These are phyloP conservation scores for Cephus sareptanus DNA, from an alignment of 2,888 invertebrate species.

Conservation along the genomic window DNA sequence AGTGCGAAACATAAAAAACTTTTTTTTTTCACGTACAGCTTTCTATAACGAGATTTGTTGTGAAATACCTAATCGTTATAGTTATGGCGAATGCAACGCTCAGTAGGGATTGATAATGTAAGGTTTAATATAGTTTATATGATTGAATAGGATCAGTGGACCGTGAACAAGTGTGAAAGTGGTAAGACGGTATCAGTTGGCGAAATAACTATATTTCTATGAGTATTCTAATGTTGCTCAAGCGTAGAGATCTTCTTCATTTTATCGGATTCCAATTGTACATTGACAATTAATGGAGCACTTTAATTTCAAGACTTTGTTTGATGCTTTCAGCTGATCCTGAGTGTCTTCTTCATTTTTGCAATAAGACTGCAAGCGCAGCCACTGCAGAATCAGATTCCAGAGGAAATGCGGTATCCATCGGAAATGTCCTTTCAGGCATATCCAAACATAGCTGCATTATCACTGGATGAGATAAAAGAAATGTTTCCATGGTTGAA, in stretches of 20 bases:
- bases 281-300: background rate
- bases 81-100: background rate
- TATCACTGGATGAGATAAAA: conserved; percentile 12
- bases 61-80: background rate
- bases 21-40: background rate
- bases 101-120: background rate
- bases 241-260: background rate
- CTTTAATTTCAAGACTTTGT: background rate
- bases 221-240: background rate
- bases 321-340: conserved; percentile 26
- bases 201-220: background rate
- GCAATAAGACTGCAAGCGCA: conserved; percentile 26
- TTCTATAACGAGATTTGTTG: background rate
- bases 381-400: conserved; percentile 12
- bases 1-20: background rate
- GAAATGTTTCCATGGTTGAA: conserved; percentile 14
- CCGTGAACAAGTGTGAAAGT: conserved; percentile 31
- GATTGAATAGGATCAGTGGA: conserved; percentile 16
- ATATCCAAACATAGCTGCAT: conserved; percentile 10
- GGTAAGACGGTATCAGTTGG: conserved; percentile 10
- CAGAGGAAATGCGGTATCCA: background rate
- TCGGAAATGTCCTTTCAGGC: conserved; percentile 9
- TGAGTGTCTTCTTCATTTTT: conserved; percentile 29
- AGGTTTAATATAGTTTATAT: background rate
- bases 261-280: background rate